phyloP scores from a whole-genome alignment of 1,140 invertebrate genomes.

The Drosophila nikananu region DNA sequence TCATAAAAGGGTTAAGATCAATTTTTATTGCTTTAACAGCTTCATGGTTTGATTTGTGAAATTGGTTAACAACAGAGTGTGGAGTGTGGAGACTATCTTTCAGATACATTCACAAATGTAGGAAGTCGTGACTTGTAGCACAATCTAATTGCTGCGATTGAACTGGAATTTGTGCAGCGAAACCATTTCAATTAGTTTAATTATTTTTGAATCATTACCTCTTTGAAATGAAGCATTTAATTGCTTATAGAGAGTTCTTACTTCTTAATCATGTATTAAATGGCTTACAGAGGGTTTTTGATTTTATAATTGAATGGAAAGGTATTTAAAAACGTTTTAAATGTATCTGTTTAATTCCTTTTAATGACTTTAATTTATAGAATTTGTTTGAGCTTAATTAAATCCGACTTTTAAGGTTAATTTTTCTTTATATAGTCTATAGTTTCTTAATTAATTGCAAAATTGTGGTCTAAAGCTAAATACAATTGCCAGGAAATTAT shows the following conservation, averaged over 20 bases:
- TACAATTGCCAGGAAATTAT: too few relatives aligned
- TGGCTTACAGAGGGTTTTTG: neutral
- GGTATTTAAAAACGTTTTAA: too few relatives aligned
- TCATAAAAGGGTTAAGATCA: neutral
- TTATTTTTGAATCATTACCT: neutral
- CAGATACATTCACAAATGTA: constrained; percentile 3
- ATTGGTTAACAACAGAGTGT: neutral
- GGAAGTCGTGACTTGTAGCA: constrained; percentile 7
- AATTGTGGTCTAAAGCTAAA: too few relatives aligned
- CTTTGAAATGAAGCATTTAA: neutral
- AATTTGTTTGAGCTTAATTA: too few relatives aligned
- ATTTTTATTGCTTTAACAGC: neutral
- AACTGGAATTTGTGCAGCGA: neutral
- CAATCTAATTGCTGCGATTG: constrained; percentile 10
- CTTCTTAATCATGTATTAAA: neutral
- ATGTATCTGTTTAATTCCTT: too few relatives aligned
- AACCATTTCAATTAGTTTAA: constrained; percentile 14
- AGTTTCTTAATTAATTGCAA: neutral
- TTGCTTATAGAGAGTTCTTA: neutral
- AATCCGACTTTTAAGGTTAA: neutral
- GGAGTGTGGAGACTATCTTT: neutral
- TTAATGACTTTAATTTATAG: too few relatives aligned
- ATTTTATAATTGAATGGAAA: neutral
- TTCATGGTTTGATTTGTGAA: constrained; percentile 9
- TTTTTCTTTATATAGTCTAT: neutral